Evolutionary conservation across 2,888 invertebrate species (phyloP), one percentile per base, ranked within the genome.

Genomic region (Mythimna lalbum): DNA sequence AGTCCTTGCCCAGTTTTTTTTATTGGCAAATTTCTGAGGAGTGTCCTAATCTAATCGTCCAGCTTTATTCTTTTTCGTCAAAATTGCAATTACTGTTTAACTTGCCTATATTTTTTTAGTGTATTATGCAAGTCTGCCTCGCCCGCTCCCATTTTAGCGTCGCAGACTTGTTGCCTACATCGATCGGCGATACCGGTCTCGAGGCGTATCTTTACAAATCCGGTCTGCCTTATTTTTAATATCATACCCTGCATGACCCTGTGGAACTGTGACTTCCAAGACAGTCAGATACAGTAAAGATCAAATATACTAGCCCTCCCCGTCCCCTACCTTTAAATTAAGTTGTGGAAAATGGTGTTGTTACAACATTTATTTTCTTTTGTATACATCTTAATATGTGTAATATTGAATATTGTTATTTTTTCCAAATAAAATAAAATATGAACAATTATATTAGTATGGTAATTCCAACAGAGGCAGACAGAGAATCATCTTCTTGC

Each of bases 211-310:
- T 77, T 61, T 56, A 77, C 55, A 73, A 76, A 69, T 73, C 77
- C 73, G 70, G 73, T 77, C 69, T 76, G 49, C 49, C 55, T 60
- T 69, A 73, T 76, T 73, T 76, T 69, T 60, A 73, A 72, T 67
- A 67, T 33, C 23, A 43, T 43, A 43, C 17, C 23, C 23, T 76
- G 19, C n/a, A 23, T 12, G 33, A 27, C 33, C n/a, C 23, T 64
- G 12, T 63, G 39, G 23, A 72, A 43, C 56, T 39, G 39, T n/a
- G 31, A n/a, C 31, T 71, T 23, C 19, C 19, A 19, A 33, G 43
- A n/a, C n/a, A 4, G 27, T 27, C 27, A 27, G 27, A 27, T 4
- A 27, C 27, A 27, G 27, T 27, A 27, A 27, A 33, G 5, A 56
- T 23, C 23, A 43, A 39, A 17, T 39, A 43, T 43, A n/a, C n/a